Conservation (phyloP, 2,113 vertebrate genomes). For the Tragelaphus strepsiceros region DNA sequence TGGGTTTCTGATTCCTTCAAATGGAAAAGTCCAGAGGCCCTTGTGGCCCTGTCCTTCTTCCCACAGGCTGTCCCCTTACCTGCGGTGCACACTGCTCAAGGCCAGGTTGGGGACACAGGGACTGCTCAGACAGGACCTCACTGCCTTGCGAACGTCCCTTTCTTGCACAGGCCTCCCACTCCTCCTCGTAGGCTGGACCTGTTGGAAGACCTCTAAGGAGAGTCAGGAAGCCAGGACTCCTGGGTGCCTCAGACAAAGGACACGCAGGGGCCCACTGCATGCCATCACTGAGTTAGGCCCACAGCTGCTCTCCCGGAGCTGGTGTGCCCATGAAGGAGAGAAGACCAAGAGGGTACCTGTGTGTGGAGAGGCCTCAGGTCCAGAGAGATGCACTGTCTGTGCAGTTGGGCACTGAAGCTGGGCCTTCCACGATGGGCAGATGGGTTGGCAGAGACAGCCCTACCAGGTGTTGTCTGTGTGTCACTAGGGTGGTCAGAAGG, state of each 20-base stretch:
- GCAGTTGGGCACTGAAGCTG: fast-evolving
- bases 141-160: neutral
- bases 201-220: neutral
- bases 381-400: neutral
- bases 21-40: neutral
- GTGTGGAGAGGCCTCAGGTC: neutral
- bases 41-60: neutral
- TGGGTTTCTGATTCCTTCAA: neutral
- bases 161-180: no score
- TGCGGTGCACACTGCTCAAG: neutral
- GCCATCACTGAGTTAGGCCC: neutral
- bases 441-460: neutral
- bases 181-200: neutral
- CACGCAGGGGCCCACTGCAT: neutral
- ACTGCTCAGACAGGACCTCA: neutral
- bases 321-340: neutral
- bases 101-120: neutral
- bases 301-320: neutral
- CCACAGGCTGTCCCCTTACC: neutral
- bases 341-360: neutral
- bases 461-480: neutral
- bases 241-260: neutral
- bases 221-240: neutral
- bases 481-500: neutral
- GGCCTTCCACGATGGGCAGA: neutral